Conservation (phyloP, 2,888 invertebrate species). For the Drosophila tanythrix region DNA sequence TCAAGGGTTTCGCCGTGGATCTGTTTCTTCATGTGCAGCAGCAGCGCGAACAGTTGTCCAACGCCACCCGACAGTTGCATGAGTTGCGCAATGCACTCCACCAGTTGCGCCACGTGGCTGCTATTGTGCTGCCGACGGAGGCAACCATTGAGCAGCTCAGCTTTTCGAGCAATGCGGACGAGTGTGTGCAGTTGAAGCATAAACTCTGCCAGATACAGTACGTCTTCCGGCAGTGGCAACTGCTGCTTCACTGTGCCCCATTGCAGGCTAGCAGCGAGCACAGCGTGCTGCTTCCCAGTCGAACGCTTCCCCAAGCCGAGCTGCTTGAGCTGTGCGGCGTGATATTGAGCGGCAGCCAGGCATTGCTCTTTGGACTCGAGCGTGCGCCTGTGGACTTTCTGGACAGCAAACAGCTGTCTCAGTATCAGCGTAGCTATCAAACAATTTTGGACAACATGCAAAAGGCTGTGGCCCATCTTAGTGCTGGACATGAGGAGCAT, state of each 20-base stretch:
- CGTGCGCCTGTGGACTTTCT: slow-evolving; percentile 76
- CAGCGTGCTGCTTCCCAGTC: slow-evolving; percentile 48
- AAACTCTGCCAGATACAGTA: slow-evolving; percentile 76
- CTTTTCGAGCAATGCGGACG: slow-evolving; percentile 69
- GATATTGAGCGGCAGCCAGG: slow-evolving; percentile 63
- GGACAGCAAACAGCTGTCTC: slow-evolving; percentile 61
- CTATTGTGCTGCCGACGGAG: slow-evolving; percentile 45
- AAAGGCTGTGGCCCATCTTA: slow-evolving; percentile 38
- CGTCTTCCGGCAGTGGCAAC: slow-evolving; percentile 88
- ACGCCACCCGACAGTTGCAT: slow-evolving; percentile 87
- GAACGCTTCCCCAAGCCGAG: slow-evolving; percentile 48
- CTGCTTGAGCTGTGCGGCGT: slow-evolving; percentile 56
- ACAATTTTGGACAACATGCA: slow-evolving; percentile 55
- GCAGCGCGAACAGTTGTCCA: slow-evolving; percentile 88
- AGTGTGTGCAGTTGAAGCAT: slow-evolving; percentile 62
- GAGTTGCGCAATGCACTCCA: slow-evolving; percentile 86
- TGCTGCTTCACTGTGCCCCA: slow-evolving; percentile 89
- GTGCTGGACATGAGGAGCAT: slow-evolving; percentile 44
- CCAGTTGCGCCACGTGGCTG: slow-evolving; percentile 75
- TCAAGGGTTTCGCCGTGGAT: slow-evolving; percentile 93
- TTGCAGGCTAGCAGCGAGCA: slow-evolving; percentile 68
- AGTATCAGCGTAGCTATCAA: slow-evolving; percentile 50
- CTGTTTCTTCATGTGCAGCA: slow-evolving; percentile 89
- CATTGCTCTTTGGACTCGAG: slow-evolving; percentile 67
- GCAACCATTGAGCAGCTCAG: slow-evolving; percentile 36